Evolutionary conservation across 2,888 invertebrate genomes (phyloP).

Genomic region (Lepidonotus clava): DNA sequence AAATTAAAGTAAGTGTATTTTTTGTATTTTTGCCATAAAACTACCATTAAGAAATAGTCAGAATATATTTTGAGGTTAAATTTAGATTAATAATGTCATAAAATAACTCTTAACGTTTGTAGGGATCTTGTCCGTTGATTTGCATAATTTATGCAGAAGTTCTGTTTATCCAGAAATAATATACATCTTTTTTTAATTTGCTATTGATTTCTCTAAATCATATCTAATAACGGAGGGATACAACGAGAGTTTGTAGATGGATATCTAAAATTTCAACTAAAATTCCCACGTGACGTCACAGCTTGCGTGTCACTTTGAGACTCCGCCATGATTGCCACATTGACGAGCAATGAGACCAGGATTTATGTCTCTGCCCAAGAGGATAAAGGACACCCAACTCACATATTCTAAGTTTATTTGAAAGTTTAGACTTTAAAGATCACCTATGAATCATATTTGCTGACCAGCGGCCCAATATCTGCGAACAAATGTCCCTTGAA

Average conservation of each 20-base stretch:
- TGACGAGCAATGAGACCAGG: slow-evolving; percentile 53
- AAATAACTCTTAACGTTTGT: neutral
- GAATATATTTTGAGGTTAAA: neutral
- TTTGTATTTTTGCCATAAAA: too few relatives aligned
- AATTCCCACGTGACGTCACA: slow-evolving; percentile 52
- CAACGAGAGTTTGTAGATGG: neutral
- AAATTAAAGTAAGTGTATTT: too few relatives aligned
- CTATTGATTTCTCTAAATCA: neutral
- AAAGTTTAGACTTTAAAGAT: slow-evolving; percentile 61
- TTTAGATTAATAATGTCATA: neutral
- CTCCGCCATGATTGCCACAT: slow-evolving; percentile 57
- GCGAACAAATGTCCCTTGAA: slow-evolving; percentile 71
- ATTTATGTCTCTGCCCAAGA: slow-evolving; percentile 58
- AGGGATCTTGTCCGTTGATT: neutral
- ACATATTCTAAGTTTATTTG: slow-evolving; percentile 57
- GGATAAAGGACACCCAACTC: slow-evolving; percentile 61
- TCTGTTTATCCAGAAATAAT: neutral
- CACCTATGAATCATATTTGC: slow-evolving; percentile 56
- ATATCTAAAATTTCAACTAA: neutral
- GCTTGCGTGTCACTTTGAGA: neutral
- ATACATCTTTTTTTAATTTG: neutral
- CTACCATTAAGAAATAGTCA: neutral
- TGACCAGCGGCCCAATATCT: slow-evolving; percentile 55
- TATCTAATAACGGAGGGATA: neutral
- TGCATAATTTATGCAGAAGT: slow-evolving; percentile 18